A percentile compares a stretch with the other conserved stretches of the same genome.
Conservation (phyloP, 2,888 invertebrate species). For the Chromoteleia sp. region DNA sequence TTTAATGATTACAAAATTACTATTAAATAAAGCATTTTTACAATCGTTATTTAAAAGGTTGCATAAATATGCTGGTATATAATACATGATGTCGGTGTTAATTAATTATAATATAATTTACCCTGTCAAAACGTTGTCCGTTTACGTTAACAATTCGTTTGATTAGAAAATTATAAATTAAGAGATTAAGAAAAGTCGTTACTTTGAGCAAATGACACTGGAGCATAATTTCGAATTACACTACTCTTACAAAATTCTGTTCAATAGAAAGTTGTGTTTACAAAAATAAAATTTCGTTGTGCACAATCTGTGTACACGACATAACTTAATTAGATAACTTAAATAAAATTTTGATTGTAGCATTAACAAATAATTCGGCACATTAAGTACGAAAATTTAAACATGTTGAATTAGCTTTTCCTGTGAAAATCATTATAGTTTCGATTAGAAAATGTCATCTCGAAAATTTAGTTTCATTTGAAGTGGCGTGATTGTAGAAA, state of each 20-base stretch:
- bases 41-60: conserved; percentile 15
- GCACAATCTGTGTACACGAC: background rate
- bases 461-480: background rate
- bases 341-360: conserved; percentile 29
- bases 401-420: background rate
- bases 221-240: conserved; percentile 20
- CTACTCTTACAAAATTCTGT: background rate
- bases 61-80: conserved; percentile 32
- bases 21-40: conserved; percentile 14
- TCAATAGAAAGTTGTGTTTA: background rate
- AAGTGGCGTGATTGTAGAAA: conserved; percentile 28
- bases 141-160: conserved; percentile 36
- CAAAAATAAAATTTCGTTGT: conserved; percentile 5
- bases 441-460: background rate
- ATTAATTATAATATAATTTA: conserved; percentile 39
- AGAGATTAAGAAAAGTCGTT: conserved; percentile 22
- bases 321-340: conserved; percentile 7
- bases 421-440: background rate
- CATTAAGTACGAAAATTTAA: background rate
- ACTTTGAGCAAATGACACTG: conserved; percentile 35
- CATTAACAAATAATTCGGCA: background rate
- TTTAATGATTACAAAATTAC: conserved; percentile 1
- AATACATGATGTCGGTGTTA: conserved; percentile 41
- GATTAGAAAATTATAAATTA: conserved; percentile 28
- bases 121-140: conserved; percentile 27